These are phyloP conservation scores for Oithona nana DNA, from an alignment of 2,888 invertebrate genomes.

Conservation along the genomic window DNA sequence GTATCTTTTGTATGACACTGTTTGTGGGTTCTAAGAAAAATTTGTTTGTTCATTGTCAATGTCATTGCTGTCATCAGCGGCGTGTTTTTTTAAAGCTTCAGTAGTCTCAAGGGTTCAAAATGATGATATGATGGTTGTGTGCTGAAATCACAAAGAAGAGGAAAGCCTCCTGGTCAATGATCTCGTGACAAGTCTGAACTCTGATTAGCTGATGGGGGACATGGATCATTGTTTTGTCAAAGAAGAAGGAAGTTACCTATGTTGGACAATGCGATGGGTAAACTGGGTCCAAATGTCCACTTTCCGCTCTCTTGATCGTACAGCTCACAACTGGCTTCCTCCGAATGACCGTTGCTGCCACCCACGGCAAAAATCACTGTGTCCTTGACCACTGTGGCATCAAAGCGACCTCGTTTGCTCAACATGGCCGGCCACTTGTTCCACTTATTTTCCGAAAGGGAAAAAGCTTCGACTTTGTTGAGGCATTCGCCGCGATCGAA, in stretches of 20 bases:
- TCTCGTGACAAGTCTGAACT: no score
- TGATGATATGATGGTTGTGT: no score
- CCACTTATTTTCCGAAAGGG: slow-evolving; percentile 50
- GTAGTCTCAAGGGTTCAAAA: no score
- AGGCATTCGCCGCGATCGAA: slow-evolving; percentile 70
- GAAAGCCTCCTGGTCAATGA: background rate
- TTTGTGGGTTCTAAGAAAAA: no score
- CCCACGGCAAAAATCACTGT: slow-evolving; percentile 51
- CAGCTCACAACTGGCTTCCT: slow-evolving; percentile 51
- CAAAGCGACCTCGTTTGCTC: slow-evolving; percentile 55
- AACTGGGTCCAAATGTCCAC: slow-evolving; percentile 36
- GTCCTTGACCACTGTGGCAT: slow-evolving; percentile 45
- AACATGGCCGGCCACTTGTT: slow-evolving; percentile 45
- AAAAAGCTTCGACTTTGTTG: slow-evolving; percentile 51
- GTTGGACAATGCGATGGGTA: slow-evolving; percentile 45
- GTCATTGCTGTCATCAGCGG: no score
- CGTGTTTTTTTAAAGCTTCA: no score
- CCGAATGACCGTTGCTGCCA: slow-evolving; percentile 62
- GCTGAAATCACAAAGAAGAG: background rate
- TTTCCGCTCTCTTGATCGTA: slow-evolving; percentile 32
- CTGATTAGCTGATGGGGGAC: no score
- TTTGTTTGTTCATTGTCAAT: no score
- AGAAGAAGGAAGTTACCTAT: slow-evolving; percentile 31
- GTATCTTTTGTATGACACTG: no score
- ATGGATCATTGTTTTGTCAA: no score